These are phyloP conservation scores for Holothuria leucospilota DNA, from an alignment of 53 echinoderm and acorn worm species.

Conservation along the genomic window DNA sequence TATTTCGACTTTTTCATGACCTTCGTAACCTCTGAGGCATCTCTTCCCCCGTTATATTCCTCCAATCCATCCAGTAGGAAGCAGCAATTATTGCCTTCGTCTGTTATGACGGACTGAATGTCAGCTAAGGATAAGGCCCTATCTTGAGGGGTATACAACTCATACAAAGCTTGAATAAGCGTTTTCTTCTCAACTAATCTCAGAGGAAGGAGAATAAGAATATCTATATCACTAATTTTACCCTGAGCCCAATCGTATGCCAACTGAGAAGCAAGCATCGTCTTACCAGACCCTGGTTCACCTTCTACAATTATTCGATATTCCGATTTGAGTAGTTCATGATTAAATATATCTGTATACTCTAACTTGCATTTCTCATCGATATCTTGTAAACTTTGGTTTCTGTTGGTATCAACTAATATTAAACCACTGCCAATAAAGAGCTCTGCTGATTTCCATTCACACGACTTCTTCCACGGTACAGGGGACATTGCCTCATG, in stretches of 20 bases:
- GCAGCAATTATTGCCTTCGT: background rate
- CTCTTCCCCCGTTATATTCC: background rate
- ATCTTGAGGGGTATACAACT: background rate
- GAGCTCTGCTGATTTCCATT: constrained; percentile 3
- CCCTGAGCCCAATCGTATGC: constrained; percentile 4
- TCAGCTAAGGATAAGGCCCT: background rate
- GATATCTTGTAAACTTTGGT: background rate
- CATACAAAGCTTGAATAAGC: background rate
- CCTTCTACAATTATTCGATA: constrained; percentile 9
- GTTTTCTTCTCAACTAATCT: background rate
- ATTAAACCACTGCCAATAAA: constrained; percentile 2
- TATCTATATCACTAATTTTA: background rate
- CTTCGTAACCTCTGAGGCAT: background rate
- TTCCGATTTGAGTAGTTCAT: background rate
- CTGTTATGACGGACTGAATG: background rate
- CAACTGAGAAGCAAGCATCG: background rate
- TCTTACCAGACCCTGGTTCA: background rate
- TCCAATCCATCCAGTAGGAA: constrained; percentile 4
- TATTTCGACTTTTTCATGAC: constrained; percentile 1
- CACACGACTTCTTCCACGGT: background rate
- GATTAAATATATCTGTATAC: background rate
- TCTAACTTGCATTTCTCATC: background rate
- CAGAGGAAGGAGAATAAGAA: background rate
- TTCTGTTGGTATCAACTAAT: background rate
- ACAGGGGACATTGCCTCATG: too few relatives aligned